Base-by-base conservation (phyloP, 2,113 vertebrate genomes). In the Cochlearius cochlearius region DNA sequence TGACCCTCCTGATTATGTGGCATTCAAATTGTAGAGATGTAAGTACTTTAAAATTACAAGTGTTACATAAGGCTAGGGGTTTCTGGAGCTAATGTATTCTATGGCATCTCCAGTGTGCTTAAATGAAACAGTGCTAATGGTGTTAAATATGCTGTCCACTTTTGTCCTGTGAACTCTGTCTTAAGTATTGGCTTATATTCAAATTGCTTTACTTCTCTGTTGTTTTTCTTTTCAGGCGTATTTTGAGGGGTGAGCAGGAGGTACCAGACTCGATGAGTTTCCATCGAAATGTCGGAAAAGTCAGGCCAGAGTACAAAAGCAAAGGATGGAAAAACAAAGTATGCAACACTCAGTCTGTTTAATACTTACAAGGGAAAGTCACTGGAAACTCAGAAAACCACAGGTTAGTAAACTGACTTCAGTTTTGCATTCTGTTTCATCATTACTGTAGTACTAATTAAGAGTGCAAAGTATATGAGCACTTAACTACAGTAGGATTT, bases 261-360 rank as follows among this genome's bases (percentile, higher is more conserved):
- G 99, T 98, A 99, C 98, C 98, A 98, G 99, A 99, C 99, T 99
- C 98, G 97, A 99, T 99, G 99, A 99, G 98, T 99, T 99, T 99
- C 99, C 98, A 99, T 98, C 99, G 99, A 99, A 98, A 99, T 99
- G 99, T 99, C 99, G 96, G 99, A 99, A 99, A 99, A 99, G 99
- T 99, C 99, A 99, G 99, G 99, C 98, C 99, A 99, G 99, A 99
- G 98, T 98, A 99, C 99, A 98, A 99, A 99, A 99, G 99, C 99
- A 99, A 99, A 99, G 99, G 99, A 99, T 99, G 99, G 99, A 98
- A 99, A 99, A 98, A 99, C 99, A 90, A 99, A 99, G 98, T 99
- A 99, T 98, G 99, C 99, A 80, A 99, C 99, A 91, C 99, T 99
- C 99, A 99, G 99, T 99, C 99, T 99, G 91, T 99, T 99, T 99